Conservation (phyloP, 2,113 vertebrate genomes). For the Apus apus region DNA sequence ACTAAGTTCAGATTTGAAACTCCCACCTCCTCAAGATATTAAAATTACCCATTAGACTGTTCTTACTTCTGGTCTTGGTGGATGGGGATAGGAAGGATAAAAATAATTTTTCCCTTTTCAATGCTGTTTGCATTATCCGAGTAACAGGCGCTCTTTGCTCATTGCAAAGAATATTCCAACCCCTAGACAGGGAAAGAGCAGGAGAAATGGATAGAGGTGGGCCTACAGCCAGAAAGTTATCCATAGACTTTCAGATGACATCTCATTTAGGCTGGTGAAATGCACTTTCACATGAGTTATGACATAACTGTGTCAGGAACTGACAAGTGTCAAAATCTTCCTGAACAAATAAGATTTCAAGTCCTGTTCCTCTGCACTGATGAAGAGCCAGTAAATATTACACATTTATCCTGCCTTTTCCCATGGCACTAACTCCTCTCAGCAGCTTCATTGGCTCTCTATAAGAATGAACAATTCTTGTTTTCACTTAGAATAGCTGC, state of each 20-base stretch:
- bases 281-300: constrained; percentile 50
- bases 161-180: not conserved
- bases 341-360: constrained; percentile 36
- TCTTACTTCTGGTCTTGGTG: not conserved
- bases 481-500: not conserved
- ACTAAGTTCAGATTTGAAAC: not conserved
- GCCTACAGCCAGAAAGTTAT: constrained; percentile 43
- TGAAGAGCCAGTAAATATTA: constrained; percentile 29
- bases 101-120: not conserved
- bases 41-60: not conserved
- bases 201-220: not conserved
- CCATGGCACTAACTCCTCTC: not conserved
- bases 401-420: constrained; percentile 2
- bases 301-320: constrained; percentile 48
- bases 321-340: constrained; percentile 62
- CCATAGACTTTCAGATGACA: constrained; percentile 17
- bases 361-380: not conserved
- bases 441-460: not conserved
- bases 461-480: not conserved
- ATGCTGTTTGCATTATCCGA: not conserved
- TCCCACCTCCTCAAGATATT: not conserved
- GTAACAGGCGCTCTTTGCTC: not conserved
- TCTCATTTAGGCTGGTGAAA: constrained; percentile 45
- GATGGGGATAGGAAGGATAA: not conserved
- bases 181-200: not conserved